These are phyloP conservation scores for Notocelia uddmanniana DNA, from an alignment of 2,888 invertebrate genomes.

Conservation along the genomic window DNA sequence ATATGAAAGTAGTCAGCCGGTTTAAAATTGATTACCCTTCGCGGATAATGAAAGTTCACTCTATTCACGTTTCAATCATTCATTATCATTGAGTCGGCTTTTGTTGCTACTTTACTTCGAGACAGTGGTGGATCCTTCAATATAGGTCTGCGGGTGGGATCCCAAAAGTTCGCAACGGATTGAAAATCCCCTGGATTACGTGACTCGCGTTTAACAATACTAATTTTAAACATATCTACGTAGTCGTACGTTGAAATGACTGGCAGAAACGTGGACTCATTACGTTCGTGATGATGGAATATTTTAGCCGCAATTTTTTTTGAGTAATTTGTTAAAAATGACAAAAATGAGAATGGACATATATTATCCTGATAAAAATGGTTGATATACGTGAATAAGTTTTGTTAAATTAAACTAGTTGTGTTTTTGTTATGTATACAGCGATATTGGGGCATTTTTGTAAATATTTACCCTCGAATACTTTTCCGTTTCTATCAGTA, in stretches of 20 bases:
- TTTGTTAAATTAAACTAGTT: too few relatives aligned
- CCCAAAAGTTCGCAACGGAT: slow-evolving; percentile 45
- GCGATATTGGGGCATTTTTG: too few relatives aligned
- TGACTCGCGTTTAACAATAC: slow-evolving; percentile 46
- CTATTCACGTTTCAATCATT: slow-evolving; percentile 38
- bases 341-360: too few relatives aligned
- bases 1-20: slow-evolving; percentile 44
- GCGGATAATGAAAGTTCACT: slow-evolving; percentile 2
- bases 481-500: too few relatives aligned
- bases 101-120: slow-evolving; percentile 37
- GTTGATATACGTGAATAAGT: too few relatives aligned
- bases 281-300: slow-evolving; percentile 35
- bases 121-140: slow-evolving; percentile 39
- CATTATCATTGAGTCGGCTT: slow-evolving; percentile 37
- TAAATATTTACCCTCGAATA: too few relatives aligned
- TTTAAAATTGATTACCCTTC: slow-evolving; percentile 39
- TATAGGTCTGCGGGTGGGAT: too few relatives aligned
- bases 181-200: slow-evolving; percentile 45
- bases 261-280: slow-evolving; percentile 42
- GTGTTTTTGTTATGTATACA: too few relatives aligned
- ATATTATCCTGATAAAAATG: too few relatives aligned
- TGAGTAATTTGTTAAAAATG: slow-evolving; percentile 2
- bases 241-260: slow-evolving; percentile 33
- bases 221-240: slow-evolving; percentile 44
- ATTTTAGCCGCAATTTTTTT: slow-evolving; percentile 19